phyloP scores from a whole-genome alignment of 2,113 vertebrate species.

The Phocoena phocoena region DNA sequence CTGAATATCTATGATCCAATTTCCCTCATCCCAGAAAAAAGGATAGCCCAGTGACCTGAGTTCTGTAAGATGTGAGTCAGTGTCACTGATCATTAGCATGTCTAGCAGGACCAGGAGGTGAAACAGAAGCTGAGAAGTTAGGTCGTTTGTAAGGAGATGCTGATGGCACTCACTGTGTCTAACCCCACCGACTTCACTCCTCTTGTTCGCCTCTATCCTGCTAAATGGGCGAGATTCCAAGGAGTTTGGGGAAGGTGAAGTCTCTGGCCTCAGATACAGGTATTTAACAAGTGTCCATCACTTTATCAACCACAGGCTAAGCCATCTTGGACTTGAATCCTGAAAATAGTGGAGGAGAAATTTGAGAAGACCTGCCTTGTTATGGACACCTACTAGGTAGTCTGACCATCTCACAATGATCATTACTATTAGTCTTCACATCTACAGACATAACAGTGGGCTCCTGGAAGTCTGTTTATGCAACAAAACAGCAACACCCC shows the following conservation, averaged over 20 bases:
- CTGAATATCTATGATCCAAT: conserved; percentile 22
- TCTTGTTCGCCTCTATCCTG: not conserved
- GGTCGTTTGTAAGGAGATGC: not conserved
- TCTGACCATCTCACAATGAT: not conserved
- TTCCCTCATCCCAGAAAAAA: not conserved
- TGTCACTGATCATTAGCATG: conserved; percentile 35
- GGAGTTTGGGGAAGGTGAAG: not conserved
- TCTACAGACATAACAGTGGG: not conserved
- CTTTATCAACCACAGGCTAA: not conserved
- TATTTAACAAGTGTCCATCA: not conserved
- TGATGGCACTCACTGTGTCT: not conserved
- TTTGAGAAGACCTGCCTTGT: not conserved
- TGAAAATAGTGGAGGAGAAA: not conserved
- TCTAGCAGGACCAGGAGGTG: conserved; percentile 47
- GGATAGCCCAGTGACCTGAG: not conserved
- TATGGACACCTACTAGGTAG: too few species aligned
- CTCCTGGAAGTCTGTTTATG: not conserved
- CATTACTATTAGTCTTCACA: not conserved
- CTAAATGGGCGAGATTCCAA: not conserved
- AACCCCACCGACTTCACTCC: not conserved
- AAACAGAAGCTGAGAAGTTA: conserved; percentile 50
- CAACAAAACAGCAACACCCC: not conserved
- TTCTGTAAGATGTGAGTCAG: conserved; percentile 33
- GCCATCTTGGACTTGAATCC: not conserved
- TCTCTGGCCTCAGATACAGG: not conserved